Evolutionary conservation across 2,113 vertebrate genomes (phyloP).

Genomic region (Variabilichromis moorii): DNA sequence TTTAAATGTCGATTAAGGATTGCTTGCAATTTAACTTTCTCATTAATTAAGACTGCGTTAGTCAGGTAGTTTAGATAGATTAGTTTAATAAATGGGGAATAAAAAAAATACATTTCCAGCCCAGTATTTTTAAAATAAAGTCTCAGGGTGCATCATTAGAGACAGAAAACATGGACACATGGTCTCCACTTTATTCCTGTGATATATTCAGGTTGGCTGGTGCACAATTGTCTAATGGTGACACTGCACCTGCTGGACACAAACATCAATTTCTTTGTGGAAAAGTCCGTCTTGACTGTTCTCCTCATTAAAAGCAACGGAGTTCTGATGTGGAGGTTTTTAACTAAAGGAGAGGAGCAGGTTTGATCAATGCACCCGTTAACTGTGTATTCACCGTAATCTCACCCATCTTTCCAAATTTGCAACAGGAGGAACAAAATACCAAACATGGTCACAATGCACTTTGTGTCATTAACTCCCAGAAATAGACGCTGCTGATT

Average conservation of each 20-base stretch:
- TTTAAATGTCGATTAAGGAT: background rate
- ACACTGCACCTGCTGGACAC: background rate
- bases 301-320: background rate
- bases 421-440: background rate
- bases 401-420: background rate
- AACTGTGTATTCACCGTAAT: background rate
- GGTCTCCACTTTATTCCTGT: background rate
- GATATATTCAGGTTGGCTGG: background rate
- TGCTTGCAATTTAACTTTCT: fast-evolving
- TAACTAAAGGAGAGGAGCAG: background rate
- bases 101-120: background rate
- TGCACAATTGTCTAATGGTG: background rate
- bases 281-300: background rate
- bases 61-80: background rate
- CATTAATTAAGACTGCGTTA: background rate
- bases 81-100: background rate
- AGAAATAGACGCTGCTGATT: background rate
- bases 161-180: background rate
- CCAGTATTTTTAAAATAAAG: background rate
- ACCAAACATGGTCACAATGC: background rate
- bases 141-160: background rate
- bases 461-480: background rate
- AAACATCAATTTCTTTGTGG: background rate
- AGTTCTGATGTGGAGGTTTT: background rate
- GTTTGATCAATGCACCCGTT: background rate